Percentiles rank a stretch among this genome's conserved stretches.
These are phyloP conservation scores for Laterallus jamaicensis DNA, from an alignment of 2,113 vertebrate species.

Conservation along the genomic window DNA sequence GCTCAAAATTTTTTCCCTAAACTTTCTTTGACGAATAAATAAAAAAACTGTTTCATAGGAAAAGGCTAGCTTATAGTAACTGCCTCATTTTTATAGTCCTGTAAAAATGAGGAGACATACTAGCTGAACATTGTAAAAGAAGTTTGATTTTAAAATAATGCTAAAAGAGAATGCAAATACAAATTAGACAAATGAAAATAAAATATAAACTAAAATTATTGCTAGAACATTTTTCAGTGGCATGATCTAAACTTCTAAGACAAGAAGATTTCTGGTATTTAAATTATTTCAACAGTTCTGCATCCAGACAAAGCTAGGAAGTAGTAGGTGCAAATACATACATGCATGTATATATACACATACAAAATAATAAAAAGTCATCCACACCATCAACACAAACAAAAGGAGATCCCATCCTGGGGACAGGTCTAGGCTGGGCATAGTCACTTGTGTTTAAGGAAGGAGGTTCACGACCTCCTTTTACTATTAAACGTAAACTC, in stretches of 20 bases:
- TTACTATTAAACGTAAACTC: not conserved
- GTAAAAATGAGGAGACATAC: not conserved
- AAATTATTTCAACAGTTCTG: not conserved
- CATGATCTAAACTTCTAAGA: not conserved
- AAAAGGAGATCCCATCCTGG: not conserved
- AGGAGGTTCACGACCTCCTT: not conserved
- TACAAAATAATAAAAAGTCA: not conserved
- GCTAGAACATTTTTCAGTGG: not conserved
- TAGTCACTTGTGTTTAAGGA: not conserved
- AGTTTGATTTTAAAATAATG: not conserved
- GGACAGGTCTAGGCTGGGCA: not conserved
- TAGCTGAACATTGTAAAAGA: not conserved
- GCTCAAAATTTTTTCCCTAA: fast-evolving
- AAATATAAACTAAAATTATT: not conserved
- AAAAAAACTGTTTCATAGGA: not conserved
- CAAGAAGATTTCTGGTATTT: not conserved
- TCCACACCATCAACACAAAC: not conserved
- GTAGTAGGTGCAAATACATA: not conserved
- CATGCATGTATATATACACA: not conserved
- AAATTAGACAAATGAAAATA: not conserved
- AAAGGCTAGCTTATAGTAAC: not conserved
- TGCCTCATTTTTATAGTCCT: not conserved
- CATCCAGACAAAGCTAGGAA: not conserved
- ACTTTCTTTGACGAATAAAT: not conserved
- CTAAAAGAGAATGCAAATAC: not conserved